Evolutionary conservation across 2,797 vertebrate genomes (phyloP), one percentile per base, ranked within the genome.

Genomic region (Hydrophis major): DNA sequence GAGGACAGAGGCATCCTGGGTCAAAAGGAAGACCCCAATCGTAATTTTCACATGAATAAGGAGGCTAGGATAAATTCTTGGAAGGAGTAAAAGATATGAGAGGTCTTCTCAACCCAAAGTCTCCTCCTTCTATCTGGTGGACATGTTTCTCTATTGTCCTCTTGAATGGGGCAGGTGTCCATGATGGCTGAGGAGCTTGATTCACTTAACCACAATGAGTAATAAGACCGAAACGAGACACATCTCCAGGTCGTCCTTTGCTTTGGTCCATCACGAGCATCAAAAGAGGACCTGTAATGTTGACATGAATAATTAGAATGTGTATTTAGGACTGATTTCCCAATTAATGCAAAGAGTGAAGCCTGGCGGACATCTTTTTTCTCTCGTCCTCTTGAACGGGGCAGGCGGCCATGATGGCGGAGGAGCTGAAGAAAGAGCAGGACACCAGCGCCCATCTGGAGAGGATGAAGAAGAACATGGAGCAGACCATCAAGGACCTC

Each of bases 361-460:
- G 28, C 50, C n/a, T 22, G 20, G 12, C 1, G 18, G 57, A 25
- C 32, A 12, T 14, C 20, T 63, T 55, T 55, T 87, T 55, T 87
- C n/a, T 56, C 12, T 37, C 53, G 25, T 88, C 60, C 32, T 61
- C 28, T 87, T 0, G 69, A 0, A 0, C 2, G 2, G 4, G 2
- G 7, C 95, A 98, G 98, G 99, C 99, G 0, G 99, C 99, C 95
- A 99, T 99, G 98, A 99, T 99, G 99, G 99, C 98, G 0, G 99
- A 99, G 96, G 99, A 99, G 97, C 97, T 99, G 90, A 99, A 99
- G 97, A 99, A 99, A 95, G 99, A 99, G 96, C 99, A 99, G 96
- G 99, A 99, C 97, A 99, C 98, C 32, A 98, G 98, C 0, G 98
- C 98, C 14, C 99, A 99, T 92, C 97, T 99, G 94, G 99, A 99